These are phyloP conservation scores for Crenichthys baileyi DNA, from an alignment of 2,797 vertebrate species.

Conservation along the genomic window DNA sequence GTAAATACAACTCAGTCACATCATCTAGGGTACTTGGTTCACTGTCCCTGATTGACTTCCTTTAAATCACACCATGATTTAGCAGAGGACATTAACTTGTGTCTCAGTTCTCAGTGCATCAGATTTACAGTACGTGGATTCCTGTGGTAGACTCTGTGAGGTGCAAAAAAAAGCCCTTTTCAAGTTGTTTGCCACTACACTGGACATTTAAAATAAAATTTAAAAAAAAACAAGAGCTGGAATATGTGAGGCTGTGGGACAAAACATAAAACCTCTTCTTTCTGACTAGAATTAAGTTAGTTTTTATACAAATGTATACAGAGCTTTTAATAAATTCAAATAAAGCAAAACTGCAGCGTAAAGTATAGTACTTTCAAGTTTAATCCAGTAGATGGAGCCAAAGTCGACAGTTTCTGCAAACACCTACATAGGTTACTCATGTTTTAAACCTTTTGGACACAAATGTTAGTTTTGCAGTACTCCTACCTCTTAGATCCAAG, in stretches of 20 bases:
- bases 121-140: neutral
- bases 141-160: neutral
- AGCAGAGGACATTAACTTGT: neutral
- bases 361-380: conserved; percentile 8
- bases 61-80: conserved; percentile 6
- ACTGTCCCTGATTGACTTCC: conserved; percentile 43
- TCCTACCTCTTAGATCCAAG: neutral
- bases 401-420: conserved; percentile 19
- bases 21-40: conserved; percentile 27
- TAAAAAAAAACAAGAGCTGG: too few relatives aligned
- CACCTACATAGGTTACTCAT: neutral
- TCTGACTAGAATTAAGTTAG: too few relatives aligned
- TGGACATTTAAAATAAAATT: neutral
- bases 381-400: conserved; percentile 58
- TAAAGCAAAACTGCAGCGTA: neutral
- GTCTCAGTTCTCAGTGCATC: conserved; percentile 1
- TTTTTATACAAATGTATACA: too few relatives aligned
- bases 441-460: neutral
- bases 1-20: conserved; percentile 22
- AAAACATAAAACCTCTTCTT: too few relatives aligned
- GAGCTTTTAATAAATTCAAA: neutral
- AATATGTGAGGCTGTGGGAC: too few relatives aligned
- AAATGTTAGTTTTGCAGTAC: neutral
- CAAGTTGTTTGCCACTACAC: neutral
- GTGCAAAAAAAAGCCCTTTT: neutral